phyloP scores from a whole-genome alignment of 2,113 vertebrate genomes.

The Rhineura floridana region DNA sequence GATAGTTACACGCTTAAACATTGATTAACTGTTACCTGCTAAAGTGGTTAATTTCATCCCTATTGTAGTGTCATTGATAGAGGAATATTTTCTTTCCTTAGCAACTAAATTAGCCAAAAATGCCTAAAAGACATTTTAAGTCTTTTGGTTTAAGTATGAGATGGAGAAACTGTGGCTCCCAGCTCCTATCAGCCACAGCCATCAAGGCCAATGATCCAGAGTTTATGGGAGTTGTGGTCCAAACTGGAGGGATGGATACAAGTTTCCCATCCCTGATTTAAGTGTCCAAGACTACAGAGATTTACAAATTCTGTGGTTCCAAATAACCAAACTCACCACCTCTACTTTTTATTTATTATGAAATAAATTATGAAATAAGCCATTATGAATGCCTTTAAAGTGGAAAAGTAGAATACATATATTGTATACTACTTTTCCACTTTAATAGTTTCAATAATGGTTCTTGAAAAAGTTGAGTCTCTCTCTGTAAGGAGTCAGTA shows the following conservation, averaged over 20 bases:
- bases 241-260: too few relatives aligned
- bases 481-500: neutral
- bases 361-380: neutral
- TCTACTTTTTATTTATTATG: neutral
- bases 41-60: neutral
- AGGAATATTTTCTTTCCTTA: neutral
- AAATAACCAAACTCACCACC: neutral
- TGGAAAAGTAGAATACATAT: too few relatives aligned
- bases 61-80: neutral
- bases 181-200: too few relatives aligned
- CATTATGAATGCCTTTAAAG: too few relatives aligned
- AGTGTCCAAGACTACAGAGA: neutral
- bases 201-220: too few relatives aligned
- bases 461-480: neutral
- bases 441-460: neutral
- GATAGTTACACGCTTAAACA: constrained; percentile 7
- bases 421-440: neutral
- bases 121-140: neutral
- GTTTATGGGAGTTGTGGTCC: too few relatives aligned
- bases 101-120: neutral
- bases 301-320: neutral
- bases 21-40: constrained; percentile 22
- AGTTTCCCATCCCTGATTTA: too few relatives aligned
- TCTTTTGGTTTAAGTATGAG: neutral
- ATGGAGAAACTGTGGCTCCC: too few relatives aligned